A percentile compares a stretch with the other conserved stretches of the same genome.
Conservation (phyloP, 2,888 invertebrate genomes). For the Ophion ellenae region DNA sequence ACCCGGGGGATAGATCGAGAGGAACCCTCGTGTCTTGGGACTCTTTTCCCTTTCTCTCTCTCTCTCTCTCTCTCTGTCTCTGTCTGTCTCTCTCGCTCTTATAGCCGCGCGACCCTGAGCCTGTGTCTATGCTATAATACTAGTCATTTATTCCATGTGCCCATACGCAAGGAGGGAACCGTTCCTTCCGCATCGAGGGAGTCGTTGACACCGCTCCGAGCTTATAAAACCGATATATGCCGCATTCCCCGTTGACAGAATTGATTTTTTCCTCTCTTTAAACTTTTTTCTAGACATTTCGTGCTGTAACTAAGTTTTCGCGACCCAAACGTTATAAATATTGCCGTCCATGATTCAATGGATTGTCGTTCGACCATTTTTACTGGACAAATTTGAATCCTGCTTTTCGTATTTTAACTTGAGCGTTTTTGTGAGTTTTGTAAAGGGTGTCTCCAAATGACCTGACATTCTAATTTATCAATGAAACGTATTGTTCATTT, state of each 20-base stretch:
- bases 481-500: too few species aligned
- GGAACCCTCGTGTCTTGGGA: conserved; percentile 36
- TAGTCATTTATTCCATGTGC: conserved; percentile 45
- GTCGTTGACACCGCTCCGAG: conserved; percentile 64
- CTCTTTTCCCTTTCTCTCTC: conserved; percentile 40
- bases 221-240: conserved; percentile 34
- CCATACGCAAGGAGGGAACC: conserved; percentile 54
- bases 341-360: too few species aligned
- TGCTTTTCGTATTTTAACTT: too few species aligned
- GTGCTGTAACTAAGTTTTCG: neutral
- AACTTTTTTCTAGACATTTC: conserved; percentile 2
- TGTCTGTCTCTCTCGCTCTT: conserved; percentile 15
- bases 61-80: conserved; percentile 47
- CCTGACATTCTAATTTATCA: too few species aligned
- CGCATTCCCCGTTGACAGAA: neutral
- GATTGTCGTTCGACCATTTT: too few species aligned
- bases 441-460: too few species aligned
- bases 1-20: conserved; percentile 52
- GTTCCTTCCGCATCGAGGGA: conserved; percentile 63
- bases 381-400: too few species aligned
- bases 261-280: neutral
- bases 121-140: conserved; percentile 34
- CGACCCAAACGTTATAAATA: too few species aligned
- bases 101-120: conserved; percentile 38
- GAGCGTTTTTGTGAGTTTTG: too few species aligned